Evolutionary conservation across 2,113 vertebrate genomes (phyloP).

Genomic region (Lipotes vexillifer): DNA sequence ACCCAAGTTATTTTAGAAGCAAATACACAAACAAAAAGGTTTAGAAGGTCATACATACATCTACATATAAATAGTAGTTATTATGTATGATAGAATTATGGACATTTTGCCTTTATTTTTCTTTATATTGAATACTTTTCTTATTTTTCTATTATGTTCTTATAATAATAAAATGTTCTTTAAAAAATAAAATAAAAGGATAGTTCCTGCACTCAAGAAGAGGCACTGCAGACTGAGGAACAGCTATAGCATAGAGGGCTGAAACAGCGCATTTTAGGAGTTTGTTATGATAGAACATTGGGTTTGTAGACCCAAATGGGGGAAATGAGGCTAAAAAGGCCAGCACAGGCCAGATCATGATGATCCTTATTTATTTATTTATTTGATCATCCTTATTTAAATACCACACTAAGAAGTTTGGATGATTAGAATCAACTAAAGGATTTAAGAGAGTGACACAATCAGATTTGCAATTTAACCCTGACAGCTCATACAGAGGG

Average conservation of each 20-base stretch:
- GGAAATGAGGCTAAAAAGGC: background rate
- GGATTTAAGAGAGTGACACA: background rate
- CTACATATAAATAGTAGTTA: background rate
- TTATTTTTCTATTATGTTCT: background rate
- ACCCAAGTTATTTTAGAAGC: background rate
- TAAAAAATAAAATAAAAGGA: background rate
- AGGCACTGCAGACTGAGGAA: background rate
- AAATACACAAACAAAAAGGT: background rate
- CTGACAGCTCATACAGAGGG: background rate
- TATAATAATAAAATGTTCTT: conserved; percentile 5
- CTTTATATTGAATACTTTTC: background rate
- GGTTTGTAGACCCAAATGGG: background rate
- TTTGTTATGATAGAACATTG: background rate
- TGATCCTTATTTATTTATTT: background rate
- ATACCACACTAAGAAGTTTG: background rate
- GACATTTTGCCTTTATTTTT: background rate
- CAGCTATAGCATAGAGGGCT: background rate
- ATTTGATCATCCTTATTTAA: background rate
- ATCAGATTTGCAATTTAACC: background rate
- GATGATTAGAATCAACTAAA: background rate
- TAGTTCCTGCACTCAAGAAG: background rate
- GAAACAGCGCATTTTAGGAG: background rate
- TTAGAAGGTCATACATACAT: background rate
- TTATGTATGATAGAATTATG: background rate
- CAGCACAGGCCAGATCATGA: background rate